Evolutionary conservation across 2,797 vertebrate genomes (phyloP).

Genomic region (Craterocephalus amniculus): DNA sequence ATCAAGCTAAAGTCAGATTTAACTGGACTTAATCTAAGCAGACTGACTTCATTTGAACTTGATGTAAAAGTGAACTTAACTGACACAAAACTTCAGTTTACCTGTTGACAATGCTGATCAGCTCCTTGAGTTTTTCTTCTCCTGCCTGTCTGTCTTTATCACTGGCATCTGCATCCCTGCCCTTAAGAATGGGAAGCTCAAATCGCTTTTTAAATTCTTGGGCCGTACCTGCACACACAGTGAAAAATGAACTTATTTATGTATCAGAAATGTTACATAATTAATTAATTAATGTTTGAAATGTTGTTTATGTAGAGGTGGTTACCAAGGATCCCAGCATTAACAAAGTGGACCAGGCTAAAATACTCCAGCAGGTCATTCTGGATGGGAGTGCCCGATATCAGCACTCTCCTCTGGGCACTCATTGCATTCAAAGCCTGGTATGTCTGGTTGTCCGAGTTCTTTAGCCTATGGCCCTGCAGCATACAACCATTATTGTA

Average conservation of each 20-base stretch:
- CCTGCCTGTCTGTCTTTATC: constrained; percentile 87
- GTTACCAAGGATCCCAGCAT: constrained; percentile 93
- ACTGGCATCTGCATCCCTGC: constrained; percentile 92
- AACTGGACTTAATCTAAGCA: not conserved
- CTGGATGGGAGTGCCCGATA: constrained; percentile 97
- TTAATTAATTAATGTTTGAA: too few relatives aligned
- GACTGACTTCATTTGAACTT: not conserved
- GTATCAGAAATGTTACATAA: not conserved
- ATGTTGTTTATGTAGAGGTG: not conserved
- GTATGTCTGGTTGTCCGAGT: constrained; percentile 98
- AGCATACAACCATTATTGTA: not conserved
- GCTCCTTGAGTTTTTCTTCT: constrained; percentile 93
- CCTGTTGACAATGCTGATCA: constrained; percentile 95
- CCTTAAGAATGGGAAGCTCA: constrained; percentile 95
- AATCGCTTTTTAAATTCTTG: constrained; percentile 97
- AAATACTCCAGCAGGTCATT: constrained; percentile 98
- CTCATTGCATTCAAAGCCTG: constrained; percentile 92
- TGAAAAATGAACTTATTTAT: not conserved
- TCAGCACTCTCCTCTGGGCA: constrained; percentile 91
- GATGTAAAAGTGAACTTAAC: not conserved
- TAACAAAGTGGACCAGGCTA: constrained; percentile 97
- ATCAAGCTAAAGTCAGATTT: not conserved
- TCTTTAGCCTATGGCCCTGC: constrained; percentile 96
- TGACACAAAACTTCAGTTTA: constrained; percentile 41
- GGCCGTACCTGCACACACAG: constrained; percentile 86